Evolutionary conservation across 2,797 vertebrate species (phyloP).

Genomic region (Ceyx erithaca): DNA sequence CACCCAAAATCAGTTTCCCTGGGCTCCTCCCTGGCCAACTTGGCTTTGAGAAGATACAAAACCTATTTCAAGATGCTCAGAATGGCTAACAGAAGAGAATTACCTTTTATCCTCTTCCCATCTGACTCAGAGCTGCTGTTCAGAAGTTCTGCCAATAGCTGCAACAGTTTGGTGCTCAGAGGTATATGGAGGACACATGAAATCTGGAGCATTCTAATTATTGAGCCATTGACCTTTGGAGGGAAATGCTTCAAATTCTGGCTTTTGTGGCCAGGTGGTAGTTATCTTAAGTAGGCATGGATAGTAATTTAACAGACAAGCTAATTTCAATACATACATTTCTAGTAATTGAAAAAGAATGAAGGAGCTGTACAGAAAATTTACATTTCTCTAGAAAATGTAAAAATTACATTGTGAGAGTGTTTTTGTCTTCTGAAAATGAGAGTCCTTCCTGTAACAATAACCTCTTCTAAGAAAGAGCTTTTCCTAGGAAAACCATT

Average conservation of each 20-base stretch:
- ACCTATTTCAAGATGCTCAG: background rate
- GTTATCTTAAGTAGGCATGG: background rate
- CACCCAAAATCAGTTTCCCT: background rate
- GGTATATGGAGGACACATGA: background rate
- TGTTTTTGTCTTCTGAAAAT: background rate
- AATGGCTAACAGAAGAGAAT: background rate
- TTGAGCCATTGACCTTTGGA: background rate
- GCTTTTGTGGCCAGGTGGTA: background rate
- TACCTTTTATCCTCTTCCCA: background rate
- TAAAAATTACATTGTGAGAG: background rate
- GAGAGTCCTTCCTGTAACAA: background rate
- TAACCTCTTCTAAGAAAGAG: background rate
- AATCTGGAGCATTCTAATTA: background rate
- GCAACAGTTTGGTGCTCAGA: background rate
- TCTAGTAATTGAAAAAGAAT: background rate
- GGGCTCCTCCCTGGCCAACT: background rate
- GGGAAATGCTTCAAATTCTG: background rate
- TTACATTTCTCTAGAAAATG: background rate
- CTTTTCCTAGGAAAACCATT: background rate
- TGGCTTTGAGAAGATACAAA: background rate
- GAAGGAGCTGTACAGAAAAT: background rate
- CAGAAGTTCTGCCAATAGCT: background rate
- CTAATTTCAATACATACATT: background rate
- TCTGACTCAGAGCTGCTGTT: background rate
- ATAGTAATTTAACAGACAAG: background rate